Percentiles rank a stretch among this genome's conserved stretches.
phyloP scores from a whole-genome alignment of 2,888 invertebrate genomes.

The Folsomia candida region DNA sequence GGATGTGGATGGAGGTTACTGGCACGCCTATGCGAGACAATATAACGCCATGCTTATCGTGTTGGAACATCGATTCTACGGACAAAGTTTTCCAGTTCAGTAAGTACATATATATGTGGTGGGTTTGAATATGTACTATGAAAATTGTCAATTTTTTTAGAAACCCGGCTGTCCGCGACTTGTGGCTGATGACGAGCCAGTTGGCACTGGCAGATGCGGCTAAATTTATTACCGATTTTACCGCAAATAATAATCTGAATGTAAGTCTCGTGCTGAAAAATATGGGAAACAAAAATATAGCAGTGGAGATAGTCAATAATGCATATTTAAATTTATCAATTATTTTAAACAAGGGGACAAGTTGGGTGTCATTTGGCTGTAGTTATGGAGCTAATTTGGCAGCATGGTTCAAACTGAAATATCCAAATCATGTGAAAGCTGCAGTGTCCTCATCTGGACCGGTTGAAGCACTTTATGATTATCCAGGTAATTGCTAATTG shows the following conservation, averaged over 20 bases:
- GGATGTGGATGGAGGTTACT: constrained; percentile 22
- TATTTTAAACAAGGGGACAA: too few species aligned
- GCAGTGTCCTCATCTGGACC: not conserved
- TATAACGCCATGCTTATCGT: constrained; percentile 27
- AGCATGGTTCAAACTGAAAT: constrained; percentile 92
- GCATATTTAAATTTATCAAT: too few species aligned
- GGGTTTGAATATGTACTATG: too few species aligned
- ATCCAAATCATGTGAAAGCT: constrained; percentile 74
- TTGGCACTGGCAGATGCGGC: constrained; percentile 59
- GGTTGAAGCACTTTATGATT: not conserved
- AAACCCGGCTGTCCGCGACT: not conserved
- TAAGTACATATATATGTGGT: too few species aligned
- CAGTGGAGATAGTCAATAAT: too few species aligned
- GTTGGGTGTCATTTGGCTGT: constrained; percentile 70
- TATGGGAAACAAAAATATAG: too few species aligned
- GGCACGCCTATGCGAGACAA: constrained; percentile 23
- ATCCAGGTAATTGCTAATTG: too few species aligned
- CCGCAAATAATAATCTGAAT: constrained; percentile 38
- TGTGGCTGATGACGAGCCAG: constrained; percentile 55
- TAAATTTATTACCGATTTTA: constrained; percentile 54
- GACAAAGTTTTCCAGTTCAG: constrained; percentile 27
- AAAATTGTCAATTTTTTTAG: too few species aligned
- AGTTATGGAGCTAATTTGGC: constrained; percentile 97
- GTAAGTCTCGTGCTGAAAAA: too few species aligned
- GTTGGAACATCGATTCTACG: constrained; percentile 6